Evolutionary conservation across 2,113 vertebrate species (phyloP), one percentile per base, ranked within the genome.

Genomic region (Elgaria multicarinata): DNA sequence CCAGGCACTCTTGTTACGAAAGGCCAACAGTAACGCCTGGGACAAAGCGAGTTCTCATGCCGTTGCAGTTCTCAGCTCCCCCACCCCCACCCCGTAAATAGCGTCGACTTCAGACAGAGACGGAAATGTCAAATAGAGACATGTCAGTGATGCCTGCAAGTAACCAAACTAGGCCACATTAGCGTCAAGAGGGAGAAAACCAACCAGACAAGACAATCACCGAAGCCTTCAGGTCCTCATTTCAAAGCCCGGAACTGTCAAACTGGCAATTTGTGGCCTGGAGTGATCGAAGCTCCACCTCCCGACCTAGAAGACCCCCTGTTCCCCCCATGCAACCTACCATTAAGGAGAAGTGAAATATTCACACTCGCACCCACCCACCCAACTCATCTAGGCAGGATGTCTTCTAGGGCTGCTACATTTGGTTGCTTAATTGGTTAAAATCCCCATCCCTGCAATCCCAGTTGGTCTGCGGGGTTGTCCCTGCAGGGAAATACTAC

Each of bases 61-160:
- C 58, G 42, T 7, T 58, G 2, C 14, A 1, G 33, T 55, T 79
- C 16, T 83, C 42, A 7, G 83, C 53, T 44, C 90, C 62, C 94
- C 50, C 42, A 88, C 4, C 55, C 67, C 82, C 36, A 33, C 42
- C 2, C 13, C 24, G 89, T 46, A 87, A 90, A 89, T 0, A 86
- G 82, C 81, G 93, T 58, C 33, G 89, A 79, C 83, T 81, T 53
- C 78, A 36, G 77, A n/a, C 42, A 92, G 31, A 85, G 66, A 83
- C 31, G 0, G 84, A 94, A 74, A 93, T 36, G 78, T 90, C 88
- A 93, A 82, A 92, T 85, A 55, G 10, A 44, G 88, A 69, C 90
- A 87, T 0, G 0, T 90, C 88, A 93, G 0, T 64, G 0, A 39
- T 0, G 0, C 76, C 66, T 83, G 80, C 44, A 69, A 92, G 87